Conservation (phyloP, 2,888 invertebrate genomes). For the Ypsolopha sequella region DNA sequence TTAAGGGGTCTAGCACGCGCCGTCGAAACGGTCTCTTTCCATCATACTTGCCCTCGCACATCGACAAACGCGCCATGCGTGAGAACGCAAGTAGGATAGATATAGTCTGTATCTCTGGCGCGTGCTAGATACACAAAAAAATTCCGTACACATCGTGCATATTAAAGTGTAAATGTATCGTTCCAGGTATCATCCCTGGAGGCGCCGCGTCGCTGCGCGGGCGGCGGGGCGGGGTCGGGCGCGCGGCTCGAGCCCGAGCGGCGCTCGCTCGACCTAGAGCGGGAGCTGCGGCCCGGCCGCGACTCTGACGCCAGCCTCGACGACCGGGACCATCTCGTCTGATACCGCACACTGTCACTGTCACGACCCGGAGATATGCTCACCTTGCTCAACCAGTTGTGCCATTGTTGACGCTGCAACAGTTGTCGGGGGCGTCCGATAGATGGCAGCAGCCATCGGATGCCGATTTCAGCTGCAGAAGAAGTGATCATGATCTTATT, state of each 20-base stretch:
- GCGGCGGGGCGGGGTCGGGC: constrained; percentile 22
- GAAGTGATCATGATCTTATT: no score
- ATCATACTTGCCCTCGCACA: no score
- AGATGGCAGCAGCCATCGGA: no score
- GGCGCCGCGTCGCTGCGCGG: constrained; percentile 31
- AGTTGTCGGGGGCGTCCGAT: background rate
- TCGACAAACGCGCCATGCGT: no score
- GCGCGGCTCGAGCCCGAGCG: constrained; percentile 57
- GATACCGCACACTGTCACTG: constrained; percentile 14
- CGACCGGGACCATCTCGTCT: constrained; percentile 59
- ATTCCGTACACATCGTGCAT: no score
- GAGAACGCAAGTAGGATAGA: no score
- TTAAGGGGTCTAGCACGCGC: no score
- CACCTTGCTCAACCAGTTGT: background rate
- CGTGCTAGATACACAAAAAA: no score
- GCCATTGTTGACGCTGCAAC: background rate
- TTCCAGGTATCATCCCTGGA: constrained; percentile 57
- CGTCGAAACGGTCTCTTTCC: no score
- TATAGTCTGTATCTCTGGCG: no score
- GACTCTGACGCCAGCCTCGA: constrained; percentile 59
- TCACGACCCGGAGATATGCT: background rate
- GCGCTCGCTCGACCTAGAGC: constrained; percentile 63
- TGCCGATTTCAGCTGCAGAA: no score
- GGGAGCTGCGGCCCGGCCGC: constrained; percentile 53
- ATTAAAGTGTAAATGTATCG: background rate